Conservation (phyloP, 2,888 invertebrate genomes). For the Salpingus planirostris region DNA sequence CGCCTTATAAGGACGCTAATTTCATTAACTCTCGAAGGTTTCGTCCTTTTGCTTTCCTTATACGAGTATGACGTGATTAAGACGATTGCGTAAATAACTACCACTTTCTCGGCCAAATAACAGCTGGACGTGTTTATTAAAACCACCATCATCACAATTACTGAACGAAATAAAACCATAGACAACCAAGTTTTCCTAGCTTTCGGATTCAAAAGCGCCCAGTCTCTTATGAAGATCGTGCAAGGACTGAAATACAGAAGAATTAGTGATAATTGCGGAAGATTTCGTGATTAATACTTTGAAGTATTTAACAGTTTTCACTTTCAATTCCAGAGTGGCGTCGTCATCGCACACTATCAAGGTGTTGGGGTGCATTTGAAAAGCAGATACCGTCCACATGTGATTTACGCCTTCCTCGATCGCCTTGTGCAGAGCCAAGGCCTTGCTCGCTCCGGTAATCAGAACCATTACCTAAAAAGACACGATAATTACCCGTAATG, state of each 20-base stretch:
- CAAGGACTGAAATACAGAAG: too few relatives aligned
- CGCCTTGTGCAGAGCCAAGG: conserved; percentile 91
- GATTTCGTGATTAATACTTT: conserved; percentile 4
- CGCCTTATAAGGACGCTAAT: too few relatives aligned
- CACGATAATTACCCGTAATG: too few relatives aligned
- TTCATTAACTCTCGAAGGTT: too few relatives aligned
- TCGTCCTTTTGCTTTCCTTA: too few relatives aligned
- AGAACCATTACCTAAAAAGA: conserved; percentile 87
- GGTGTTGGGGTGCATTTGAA: conserved; percentile 87
- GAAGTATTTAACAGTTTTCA: conserved; percentile 97
- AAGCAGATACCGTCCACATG: conserved; percentile 99
- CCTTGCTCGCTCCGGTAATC: conserved; percentile 90
- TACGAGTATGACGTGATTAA: too few relatives aligned
- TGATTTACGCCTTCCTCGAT: conserved; percentile 98
- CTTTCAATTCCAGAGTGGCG: conserved; percentile 89
- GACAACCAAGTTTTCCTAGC: too few relatives aligned
- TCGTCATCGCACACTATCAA: conserved; percentile 94
- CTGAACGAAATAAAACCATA: too few relatives aligned
- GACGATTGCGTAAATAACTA: neutral
- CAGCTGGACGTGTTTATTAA: too few relatives aligned
- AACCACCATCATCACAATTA: too few relatives aligned
- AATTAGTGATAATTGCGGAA: too few relatives aligned
- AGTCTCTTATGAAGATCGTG: too few relatives aligned
- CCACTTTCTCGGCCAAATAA: neutral
- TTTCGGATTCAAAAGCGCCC: conserved; percentile 6